Evolutionary conservation across 2,888 invertebrate genomes (phyloP).

Genomic region (Papilio demoleus): DNA sequence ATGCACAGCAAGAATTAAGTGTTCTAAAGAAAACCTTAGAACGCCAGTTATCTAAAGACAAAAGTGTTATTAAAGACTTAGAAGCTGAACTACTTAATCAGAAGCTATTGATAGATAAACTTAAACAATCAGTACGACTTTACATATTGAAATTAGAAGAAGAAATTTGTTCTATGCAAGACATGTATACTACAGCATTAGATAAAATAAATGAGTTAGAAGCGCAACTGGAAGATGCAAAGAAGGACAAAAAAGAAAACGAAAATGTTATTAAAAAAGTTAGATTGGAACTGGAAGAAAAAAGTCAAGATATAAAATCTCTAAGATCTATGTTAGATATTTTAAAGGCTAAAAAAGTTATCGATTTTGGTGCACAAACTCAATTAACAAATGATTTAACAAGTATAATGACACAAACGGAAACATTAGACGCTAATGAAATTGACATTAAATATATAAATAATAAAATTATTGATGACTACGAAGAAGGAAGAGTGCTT

Average conservation of each 20-base stretch:
- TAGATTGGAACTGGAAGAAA: constrained; percentile 53
- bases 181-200: constrained; percentile 58
- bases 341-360: constrained; percentile 52
- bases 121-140: constrained; percentile 60
- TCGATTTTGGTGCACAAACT: constrained; percentile 32
- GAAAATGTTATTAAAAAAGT: constrained; percentile 51
- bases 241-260: constrained; percentile 52
- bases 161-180: constrained; percentile 60
- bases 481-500: constrained; percentile 11
- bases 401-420: constrained; percentile 53
- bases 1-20: constrained; percentile 60
- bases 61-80: constrained; percentile 63
- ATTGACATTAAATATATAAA: background rate
- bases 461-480: background rate
- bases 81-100: constrained; percentile 68
- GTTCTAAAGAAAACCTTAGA: constrained; percentile 60
- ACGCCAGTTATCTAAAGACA: constrained; percentile 59
- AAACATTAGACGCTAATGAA: constrained; percentile 38
- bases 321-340: constrained; percentile 55
- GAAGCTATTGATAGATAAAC: constrained; percentile 65
- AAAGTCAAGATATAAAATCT: constrained; percentile 55
- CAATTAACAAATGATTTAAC: constrained; percentile 8
- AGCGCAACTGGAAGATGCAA: constrained; percentile 50
- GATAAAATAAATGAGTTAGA: constrained; percentile 56
- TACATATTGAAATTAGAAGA: constrained; percentile 64